phyloP scores from a whole-genome alignment of 2,888 invertebrate genomes.

The Polietes domitor region DNA sequence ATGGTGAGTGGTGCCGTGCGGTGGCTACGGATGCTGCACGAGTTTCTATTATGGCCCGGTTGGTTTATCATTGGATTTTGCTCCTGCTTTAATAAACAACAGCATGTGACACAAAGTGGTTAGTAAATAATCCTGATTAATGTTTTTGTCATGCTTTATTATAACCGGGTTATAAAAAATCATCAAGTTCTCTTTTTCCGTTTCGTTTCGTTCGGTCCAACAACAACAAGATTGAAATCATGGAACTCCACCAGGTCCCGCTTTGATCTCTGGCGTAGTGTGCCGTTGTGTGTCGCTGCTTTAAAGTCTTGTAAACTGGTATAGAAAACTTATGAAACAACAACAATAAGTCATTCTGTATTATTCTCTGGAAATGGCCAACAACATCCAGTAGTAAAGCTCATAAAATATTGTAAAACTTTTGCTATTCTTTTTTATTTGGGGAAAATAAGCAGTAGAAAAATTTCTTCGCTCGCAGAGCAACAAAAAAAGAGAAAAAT shows the following conservation, averaged over 20 bases:
- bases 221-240: conserved; percentile 46
- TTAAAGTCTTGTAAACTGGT: conserved; percentile 44
- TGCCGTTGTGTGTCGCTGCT: neutral
- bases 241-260: conserved; percentile 7
- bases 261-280: conserved; percentile 17
- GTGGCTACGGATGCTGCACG: conserved; percentile 5
- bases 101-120: conserved; percentile 63
- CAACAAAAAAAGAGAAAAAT: conserved; percentile 38
- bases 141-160: conserved; percentile 68
- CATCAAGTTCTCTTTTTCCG: conserved; percentile 42
- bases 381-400: conserved; percentile 30
- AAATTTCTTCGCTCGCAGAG: conserved; percentile 16
- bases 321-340: conserved; percentile 46
- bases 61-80: conserved; percentile 54
- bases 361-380: conserved; percentile 52
- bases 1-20: neutral
- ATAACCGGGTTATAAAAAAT: conserved; percentile 64
- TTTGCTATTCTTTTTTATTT: conserved; percentile 44
- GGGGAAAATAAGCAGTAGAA: conserved; percentile 23
- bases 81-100: conserved; percentile 33
- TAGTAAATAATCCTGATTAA: conserved; percentile 69
- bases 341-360: conserved; percentile 57
- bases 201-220: conserved; percentile 3
- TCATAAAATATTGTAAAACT: conserved; percentile 56
- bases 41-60: conserved; percentile 51